Base-by-base conservation (phyloP, 2,113 vertebrate genomes). In the Rhinopithecus roxellana region DNA sequence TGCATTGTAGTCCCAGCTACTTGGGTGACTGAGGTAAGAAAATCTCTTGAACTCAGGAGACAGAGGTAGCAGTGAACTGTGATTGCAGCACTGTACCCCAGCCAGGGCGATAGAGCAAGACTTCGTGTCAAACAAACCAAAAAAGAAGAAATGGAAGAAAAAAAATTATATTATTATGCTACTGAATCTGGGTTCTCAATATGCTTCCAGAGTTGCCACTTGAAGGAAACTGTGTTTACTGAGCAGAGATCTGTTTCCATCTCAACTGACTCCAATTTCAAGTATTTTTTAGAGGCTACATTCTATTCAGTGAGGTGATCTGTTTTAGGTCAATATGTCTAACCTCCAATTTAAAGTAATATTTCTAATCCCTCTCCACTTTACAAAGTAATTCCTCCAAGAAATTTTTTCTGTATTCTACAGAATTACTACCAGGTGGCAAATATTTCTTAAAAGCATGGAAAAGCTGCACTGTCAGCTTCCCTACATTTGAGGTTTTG, bases 381-480 rank as follows among this genome's bases (percentile, higher is more conserved):
- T 96, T 91, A 70, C 38, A 45, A 77, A 80, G 6, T 77, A n/a
- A 2, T 94, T 67, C 8, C 25, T 90, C 10, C n/a, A 55, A 72
- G 14, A 1, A 0, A 4, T 35, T 81, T 48, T 45, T n/a, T 38
- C 38, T 84, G 18, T 4, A 23, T 20, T 57, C 48, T 50, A 50
- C 2, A 92, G 40, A 94, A 92, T 77, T 52, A 92, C 25, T 92
- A 35, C 38, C 69, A 94, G 88, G 55, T 92, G 55, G 75, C 87
- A 92, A 95, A 50, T 67, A 75, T 50, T 89, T 75, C 20, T 43
- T 67, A 38, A 50, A 14, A 48, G 45, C 45, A 89, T 38, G 59
- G 8, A 59, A 45, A 93, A 59, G 59, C 25, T 61, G 11, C 25
- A 6, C 25, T 12, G 11, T 61, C 59, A 61, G 25, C 9, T 61